These are phyloP conservation scores for Potorous gilbertii DNA, from an alignment of 2,797 vertebrate genomes.

Conservation along the genomic window DNA sequence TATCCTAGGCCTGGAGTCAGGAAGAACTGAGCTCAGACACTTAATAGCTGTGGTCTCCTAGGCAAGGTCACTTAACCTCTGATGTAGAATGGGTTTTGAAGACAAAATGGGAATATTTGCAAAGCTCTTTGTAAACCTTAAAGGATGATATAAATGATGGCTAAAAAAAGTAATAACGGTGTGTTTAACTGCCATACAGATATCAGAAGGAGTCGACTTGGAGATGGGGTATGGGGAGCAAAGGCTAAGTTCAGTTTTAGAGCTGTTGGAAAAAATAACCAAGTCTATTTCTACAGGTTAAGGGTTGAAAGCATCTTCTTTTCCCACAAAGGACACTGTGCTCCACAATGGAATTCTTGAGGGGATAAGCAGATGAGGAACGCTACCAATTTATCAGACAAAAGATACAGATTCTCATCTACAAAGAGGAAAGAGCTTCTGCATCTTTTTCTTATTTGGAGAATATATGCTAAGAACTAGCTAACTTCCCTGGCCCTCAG, in stretches of 20 bases:
- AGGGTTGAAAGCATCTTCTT: background rate
- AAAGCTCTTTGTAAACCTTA: background rate
- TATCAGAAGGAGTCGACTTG: background rate
- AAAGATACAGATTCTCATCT: background rate
- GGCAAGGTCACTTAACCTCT: background rate
- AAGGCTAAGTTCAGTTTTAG: background rate
- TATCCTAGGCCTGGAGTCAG: background rate
- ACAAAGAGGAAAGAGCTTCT: background rate
- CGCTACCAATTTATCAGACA: background rate
- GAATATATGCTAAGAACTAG: background rate
- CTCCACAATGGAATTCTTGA: background rate
- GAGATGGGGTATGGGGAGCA: background rate
- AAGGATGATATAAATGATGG: background rate
- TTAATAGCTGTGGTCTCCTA: background rate
- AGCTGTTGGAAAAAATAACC: background rate
- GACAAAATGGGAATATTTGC: background rate
- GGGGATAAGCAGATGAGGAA: background rate
- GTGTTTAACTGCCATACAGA: background rate
- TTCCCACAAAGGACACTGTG: background rate
- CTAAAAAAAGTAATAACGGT: background rate
- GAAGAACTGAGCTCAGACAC: background rate
- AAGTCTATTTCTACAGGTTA: background rate
- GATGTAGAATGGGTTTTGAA: background rate
- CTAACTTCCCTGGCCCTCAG: background rate
- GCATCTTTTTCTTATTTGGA: background rate